These are phyloP conservation scores for Leptopilina boulardi DNA, from an alignment of 1,140 invertebrate genomes.

Conservation along the genomic window DNA sequence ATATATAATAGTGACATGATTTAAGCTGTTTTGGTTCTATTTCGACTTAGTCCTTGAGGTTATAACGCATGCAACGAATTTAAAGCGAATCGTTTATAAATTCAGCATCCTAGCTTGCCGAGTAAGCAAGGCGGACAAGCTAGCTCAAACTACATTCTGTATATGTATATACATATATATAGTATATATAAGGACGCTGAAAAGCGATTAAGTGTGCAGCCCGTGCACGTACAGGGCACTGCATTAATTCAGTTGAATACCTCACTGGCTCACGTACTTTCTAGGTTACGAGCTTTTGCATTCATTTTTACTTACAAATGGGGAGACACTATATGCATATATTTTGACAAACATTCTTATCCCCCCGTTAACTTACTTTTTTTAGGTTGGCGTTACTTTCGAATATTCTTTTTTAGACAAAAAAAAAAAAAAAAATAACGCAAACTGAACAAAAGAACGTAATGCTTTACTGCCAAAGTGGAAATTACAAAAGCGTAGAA, in stretches of 20 bases:
- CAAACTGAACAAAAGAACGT: neutral
- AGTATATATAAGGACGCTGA: neutral
- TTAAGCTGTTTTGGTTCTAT: constrained; percentile 3
- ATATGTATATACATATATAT: neutral
- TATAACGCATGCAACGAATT: constrained; percentile 44
- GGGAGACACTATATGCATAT: constrained; percentile 15
- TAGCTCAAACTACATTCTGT: neutral
- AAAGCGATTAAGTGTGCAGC: constrained; percentile 31
- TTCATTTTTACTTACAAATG: constrained; percentile 23
- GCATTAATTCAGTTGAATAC: constrained; percentile 23
- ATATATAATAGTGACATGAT: neutral
- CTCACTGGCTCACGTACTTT: constrained; percentile 6
- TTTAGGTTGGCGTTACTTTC: neutral
- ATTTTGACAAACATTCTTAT: constrained; percentile 20
- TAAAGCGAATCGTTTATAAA: constrained; percentile 39
- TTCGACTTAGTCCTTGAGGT: neutral
- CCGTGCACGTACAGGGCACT: neutral
- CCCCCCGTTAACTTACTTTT: neutral
- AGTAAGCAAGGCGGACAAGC: constrained; percentile 27
- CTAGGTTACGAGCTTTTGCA: neutral
- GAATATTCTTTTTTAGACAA: neutral
- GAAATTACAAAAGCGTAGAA: neutral
- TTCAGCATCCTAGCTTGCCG: constrained; percentile 34
- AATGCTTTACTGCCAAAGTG: neutral
- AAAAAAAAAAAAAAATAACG: no score